A percentile compares a stretch with the other conserved stretches of the same genome.
Evolutionary conservation across 2,888 invertebrate species (phyloP).

Genomic region (Charanyca ferruginea): DNA sequence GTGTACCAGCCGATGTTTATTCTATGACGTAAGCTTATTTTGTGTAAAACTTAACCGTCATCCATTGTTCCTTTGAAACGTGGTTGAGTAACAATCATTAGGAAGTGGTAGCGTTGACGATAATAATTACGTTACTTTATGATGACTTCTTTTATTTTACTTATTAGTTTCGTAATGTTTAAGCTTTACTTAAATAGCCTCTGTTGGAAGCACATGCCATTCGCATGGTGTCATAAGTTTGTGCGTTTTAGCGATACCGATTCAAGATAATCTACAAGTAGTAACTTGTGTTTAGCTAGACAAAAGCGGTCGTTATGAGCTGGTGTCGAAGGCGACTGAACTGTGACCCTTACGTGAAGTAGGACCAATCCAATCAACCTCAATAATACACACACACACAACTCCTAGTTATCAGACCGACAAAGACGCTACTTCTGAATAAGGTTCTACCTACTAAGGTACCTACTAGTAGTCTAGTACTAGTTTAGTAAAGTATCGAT

Average conservation of each 20-base stretch:
- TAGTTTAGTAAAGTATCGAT: constrained; percentile 15
- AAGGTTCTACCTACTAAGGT: neutral
- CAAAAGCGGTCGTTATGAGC: constrained; percentile 63
- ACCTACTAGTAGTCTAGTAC: neutral
- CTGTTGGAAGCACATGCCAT: constrained; percentile 54
- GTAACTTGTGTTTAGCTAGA: constrained; percentile 41
- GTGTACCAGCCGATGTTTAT: constrained; percentile 30
- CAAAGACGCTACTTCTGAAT: constrained; percentile 59
- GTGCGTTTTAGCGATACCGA: constrained; percentile 47
- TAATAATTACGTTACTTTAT: constrained; percentile 49
- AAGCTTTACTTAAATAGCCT: constrained; percentile 27
- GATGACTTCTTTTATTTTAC: constrained; percentile 20
- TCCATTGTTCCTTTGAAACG: constrained; percentile 59
- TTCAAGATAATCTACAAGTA: constrained; percentile 50
- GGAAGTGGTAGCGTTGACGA: constrained; percentile 57
- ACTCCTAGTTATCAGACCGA: constrained; percentile 57
- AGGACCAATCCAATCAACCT: constrained; percentile 76
- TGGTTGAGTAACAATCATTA: constrained; percentile 59
- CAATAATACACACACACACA: constrained; percentile 62
- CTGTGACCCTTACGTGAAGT: constrained; percentile 74
- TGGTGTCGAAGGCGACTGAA: constrained; percentile 68
- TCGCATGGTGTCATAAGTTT: constrained; percentile 55
- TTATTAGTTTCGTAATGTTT: constrained; percentile 19
- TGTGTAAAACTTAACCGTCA: constrained; percentile 53
- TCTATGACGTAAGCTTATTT: constrained; percentile 59